Conservation (phyloP, 1,140 invertebrate genomes). For the Bombus soroeensis region DNA sequence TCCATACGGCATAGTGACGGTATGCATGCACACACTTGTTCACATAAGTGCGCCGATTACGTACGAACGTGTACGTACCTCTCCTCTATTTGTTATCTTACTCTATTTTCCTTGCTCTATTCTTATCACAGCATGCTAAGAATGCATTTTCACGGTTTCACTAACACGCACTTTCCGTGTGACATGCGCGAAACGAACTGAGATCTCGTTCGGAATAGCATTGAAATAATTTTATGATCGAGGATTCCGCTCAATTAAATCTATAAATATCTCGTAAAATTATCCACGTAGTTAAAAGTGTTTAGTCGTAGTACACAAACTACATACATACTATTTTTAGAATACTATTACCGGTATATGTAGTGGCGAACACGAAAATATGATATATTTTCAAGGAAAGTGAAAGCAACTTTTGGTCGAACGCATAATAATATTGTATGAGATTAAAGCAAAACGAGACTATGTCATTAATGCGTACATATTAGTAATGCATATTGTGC, state of each 20-base stretch:
- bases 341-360: not conserved
- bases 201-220: not conserved
- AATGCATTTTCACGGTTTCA: slow-evolving; percentile 66
- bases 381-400: slow-evolving; percentile 10
- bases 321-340: too few species aligned
- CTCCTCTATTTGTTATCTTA: slow-evolving; percentile 63
- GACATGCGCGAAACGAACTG: slow-evolving; percentile 12
- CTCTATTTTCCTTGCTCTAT: slow-evolving; percentile 60
- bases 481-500: not conserved
- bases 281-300: not conserved
- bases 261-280: not conserved
- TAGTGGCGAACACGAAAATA: not conserved
- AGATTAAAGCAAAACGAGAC: not conserved
- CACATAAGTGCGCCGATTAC: slow-evolving; percentile 14
- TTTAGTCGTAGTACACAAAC: not conserved
- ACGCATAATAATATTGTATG: not conserved
- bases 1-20: not conserved
- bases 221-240: slow-evolving; percentile 10
- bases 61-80: slow-evolving; percentile 19
- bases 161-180: slow-evolving; percentile 44
- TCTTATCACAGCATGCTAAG: slow-evolving; percentile 63
- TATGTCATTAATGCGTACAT: not conserved
- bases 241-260: not conserved
- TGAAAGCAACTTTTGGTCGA: not conserved
- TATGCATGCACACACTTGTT: not conserved